Base-by-base conservation (phyloP, 2,797 vertebrate genomes). In the Margarornis squamiger region DNA sequence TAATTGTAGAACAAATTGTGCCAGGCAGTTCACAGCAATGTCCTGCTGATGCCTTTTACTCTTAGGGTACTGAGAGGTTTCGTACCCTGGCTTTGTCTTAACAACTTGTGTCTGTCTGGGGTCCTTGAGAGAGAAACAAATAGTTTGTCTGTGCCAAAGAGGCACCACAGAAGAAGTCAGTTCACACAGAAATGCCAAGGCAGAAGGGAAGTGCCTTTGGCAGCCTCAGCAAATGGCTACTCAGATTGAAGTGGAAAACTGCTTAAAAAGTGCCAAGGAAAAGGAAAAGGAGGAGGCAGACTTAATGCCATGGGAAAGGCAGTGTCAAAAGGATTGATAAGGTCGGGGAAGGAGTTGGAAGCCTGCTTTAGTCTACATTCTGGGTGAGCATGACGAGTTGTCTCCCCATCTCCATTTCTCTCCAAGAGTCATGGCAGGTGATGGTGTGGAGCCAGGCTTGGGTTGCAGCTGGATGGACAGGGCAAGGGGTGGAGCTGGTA, bases 361-460 rank as follows among this genome's bases (percentile, higher is more conserved):
- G 24, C 30, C 32, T 4, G 2, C 30, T 74, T 73, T 26, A 39
- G 24, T 18, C 79, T 80, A 8, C 63, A 72, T 55, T 76, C 39
- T n/a, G 43, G 16, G 2, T 59, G 54, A 70, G 43, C 0, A 0
- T 22, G 51, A 9, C 0, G 4, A 45, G 32, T 51, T 78, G 23
- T 80, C 34, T 92, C 21, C 55, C 10, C 30, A 6, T 55, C 29
- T 57, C 16, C 9, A 5, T 84, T 63, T 49, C 70, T 43, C 39
- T 45, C 29, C 26, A 29, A 49, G 66, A 52, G 30, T 43, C 2
- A 0, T 6, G 19, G 38, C 27, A 38, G 55, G 17, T 2, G 2
- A 22, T 7, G 45, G n/a, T 1, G 29, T 32, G 39, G 48, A 48
- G 8, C 51, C 78, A 52, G 63, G 55, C 61, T 48, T 38, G 38